These are phyloP conservation scores for Xyliphius kryptos DNA, from an alignment of 2,113 vertebrate species.

Conservation along the genomic window DNA sequence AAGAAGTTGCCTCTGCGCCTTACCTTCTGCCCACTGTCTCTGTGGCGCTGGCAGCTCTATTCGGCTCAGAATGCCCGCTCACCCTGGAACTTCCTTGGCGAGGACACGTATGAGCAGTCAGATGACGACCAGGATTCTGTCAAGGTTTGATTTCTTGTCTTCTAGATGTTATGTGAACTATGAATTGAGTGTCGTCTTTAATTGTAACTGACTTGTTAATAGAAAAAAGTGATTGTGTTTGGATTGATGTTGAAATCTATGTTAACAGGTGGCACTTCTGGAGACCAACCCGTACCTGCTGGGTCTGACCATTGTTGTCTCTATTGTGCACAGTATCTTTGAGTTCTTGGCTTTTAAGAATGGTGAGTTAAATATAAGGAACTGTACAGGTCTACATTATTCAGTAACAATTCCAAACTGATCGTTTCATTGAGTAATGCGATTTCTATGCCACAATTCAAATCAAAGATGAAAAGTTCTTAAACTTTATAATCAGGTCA, in stretches of 20 bases:
- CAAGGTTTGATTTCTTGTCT: slow-evolving; percentile 65
- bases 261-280: slow-evolving; percentile 77
- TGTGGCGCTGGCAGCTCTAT: slow-evolving; percentile 97
- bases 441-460: too few species aligned
- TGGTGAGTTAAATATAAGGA: slow-evolving; percentile 56
- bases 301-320: slow-evolving; percentile 85
- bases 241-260: slow-evolving; percentile 5
- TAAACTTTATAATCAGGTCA: too few species aligned
- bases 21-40: slow-evolving; percentile 80
- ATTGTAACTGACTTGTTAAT: too few species aligned
- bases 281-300: slow-evolving; percentile 92
- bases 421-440: too few species aligned
- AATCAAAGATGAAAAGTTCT: too few species aligned
- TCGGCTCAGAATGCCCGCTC: slow-evolving; percentile 86
- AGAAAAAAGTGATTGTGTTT: too few species aligned
- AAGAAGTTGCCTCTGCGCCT: slow-evolving; percentile 75
- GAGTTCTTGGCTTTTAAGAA: slow-evolving; percentile 96
- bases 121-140: slow-evolving; percentile 95
- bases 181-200: not conserved
- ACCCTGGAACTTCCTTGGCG: slow-evolving; percentile 87
- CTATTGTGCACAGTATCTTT: slow-evolving; percentile 91
- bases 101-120: slow-evolving; percentile 88
- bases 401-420: too few species aligned
- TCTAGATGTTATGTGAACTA: not conserved
- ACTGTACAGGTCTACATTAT: not conserved